Base-by-base conservation (phyloP, 1,140 invertebrate species). In the Magallana angulata region DNA sequence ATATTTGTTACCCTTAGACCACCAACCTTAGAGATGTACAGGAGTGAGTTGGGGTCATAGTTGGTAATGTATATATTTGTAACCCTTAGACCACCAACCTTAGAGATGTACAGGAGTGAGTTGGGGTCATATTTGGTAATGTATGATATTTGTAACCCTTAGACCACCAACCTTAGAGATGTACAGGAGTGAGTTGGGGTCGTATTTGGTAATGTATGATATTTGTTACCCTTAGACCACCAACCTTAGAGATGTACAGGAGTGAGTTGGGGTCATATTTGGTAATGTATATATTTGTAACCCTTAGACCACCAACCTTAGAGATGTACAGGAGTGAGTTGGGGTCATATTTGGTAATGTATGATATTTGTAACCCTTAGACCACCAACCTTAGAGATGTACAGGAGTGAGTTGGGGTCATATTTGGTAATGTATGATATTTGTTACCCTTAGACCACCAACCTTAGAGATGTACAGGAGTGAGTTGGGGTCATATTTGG, bases 221-320 rank as follows among this genome's bases (percentile, higher is more conserved):
- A 86, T 57, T n/a, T 82, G 24, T 56, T 0, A 1, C 81, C 24
- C 48, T 14, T 48, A 56, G 6, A 2, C 24, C 12, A 24, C 18
- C 18, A 24, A 24, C 18, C 18, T 24, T 24, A 24, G 18, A 24
- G 18, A 24, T 24, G 18, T 24, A 24, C 18, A n/a, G 90, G 0
- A 95, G 89, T 60, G 94, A 94, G 89, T 95, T 95, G 5, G 94
- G 94, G 86, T 95, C 94, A 90, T 92, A 94, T 87, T 94, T 95
- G 6, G 91, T 94, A 58, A 92, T 93, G 91, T 48, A 48, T 48
- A 48, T 48, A 82, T 58, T n/a, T 83, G 30, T 57, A 57, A 7
- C 82, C 9, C 48, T 16, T 56, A 57, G 7, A 4, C 30, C 14
- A n/a, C 57, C 86, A 57, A 94, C 94, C 92, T 95, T 95, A 9